phyloP scores from a whole-genome alignment of 2,113 vertebrate genomes.

The Daboia siamensis region DNA sequence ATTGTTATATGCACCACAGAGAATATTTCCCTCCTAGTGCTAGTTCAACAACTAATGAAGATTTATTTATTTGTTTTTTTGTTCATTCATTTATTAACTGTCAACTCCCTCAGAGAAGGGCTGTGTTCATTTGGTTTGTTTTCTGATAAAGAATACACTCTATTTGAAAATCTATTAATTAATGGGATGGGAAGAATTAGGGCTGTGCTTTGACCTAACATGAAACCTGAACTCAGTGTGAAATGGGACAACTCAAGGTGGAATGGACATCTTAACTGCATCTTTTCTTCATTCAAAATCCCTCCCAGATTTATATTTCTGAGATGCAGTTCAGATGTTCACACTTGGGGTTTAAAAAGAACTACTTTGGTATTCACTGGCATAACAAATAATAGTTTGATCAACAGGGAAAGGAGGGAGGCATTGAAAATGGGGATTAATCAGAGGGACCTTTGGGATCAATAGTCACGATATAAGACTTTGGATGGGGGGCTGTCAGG shows the following conservation, averaged over 20 bases:
- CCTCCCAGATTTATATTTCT: not conserved
- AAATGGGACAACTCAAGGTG: not conserved
- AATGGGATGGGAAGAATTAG: not conserved
- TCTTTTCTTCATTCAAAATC: not conserved
- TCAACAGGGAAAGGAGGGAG: not conserved
- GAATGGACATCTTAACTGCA: not conserved
- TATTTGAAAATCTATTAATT: not conserved
- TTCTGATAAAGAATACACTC: not conserved
- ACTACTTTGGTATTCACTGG: not conserved
- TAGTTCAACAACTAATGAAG: not conserved
- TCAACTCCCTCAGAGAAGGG: not conserved
- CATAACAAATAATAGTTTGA: not conserved
- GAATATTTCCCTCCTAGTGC: not conserved
- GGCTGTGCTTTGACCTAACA: not conserved
- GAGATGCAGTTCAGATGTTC: not conserved
- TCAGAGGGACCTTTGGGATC: not conserved
- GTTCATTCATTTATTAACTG: too few relatives aligned
- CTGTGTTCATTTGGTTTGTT: not conserved
- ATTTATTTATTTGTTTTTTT: too few relatives aligned
- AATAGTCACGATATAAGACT: not conserved
- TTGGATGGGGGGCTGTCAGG: not conserved
- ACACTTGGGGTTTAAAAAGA: not conserved
- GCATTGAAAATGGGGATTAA: not conserved
- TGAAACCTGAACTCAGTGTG: not conserved
- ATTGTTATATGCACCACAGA: not conserved